Conservation (phyloP, 2,113 vertebrate genomes). For the Spea bombifrons region DNA sequence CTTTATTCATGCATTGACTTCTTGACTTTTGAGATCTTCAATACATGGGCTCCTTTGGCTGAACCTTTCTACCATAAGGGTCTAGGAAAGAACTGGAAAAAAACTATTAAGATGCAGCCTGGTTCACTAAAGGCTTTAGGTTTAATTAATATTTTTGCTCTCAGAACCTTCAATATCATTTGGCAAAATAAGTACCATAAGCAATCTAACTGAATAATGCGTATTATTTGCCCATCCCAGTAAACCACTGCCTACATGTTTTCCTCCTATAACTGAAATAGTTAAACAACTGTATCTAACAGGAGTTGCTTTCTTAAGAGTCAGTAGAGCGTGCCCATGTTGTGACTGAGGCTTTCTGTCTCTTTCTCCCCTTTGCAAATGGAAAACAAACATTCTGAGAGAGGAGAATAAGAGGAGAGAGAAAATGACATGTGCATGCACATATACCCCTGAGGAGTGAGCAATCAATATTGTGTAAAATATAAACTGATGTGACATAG, state of each 20-base stretch:
- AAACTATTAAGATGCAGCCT: not conserved
- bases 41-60: not conserved
- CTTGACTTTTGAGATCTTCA: not conserved
- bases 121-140: slow-evolving; percentile 22
- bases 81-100: not conserved
- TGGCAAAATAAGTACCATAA: not conserved
- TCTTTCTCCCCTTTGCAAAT: slow-evolving; percentile 47
- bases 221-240: not conserved
- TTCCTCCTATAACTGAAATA: slow-evolving; percentile 1
- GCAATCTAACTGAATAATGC: not conserved
- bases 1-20: too few relatives aligned
- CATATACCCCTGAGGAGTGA: slow-evolving; percentile 43
- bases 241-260: not conserved
- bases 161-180: not conserved
- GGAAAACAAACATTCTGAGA: slow-evolving; percentile 47
- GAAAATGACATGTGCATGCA: slow-evolving; percentile 35
- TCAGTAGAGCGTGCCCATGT: slow-evolving; percentile 36
- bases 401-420: slow-evolving; percentile 13
- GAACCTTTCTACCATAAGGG: not conserved
- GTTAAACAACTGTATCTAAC: not conserved
- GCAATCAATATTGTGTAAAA: slow-evolving; percentile 43
- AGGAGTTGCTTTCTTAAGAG: slow-evolving; percentile 34
- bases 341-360: slow-evolving; percentile 46
- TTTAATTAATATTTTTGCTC: slow-evolving; percentile 25
- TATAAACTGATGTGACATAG: slow-evolving; percentile 39